Percentiles rank a stretch among this genome's conserved stretches.
These are phyloP conservation scores for Thamnophis sirtalis DNA, from an alignment of 2,113 vertebrate genomes.

Conservation along the genomic window DNA sequence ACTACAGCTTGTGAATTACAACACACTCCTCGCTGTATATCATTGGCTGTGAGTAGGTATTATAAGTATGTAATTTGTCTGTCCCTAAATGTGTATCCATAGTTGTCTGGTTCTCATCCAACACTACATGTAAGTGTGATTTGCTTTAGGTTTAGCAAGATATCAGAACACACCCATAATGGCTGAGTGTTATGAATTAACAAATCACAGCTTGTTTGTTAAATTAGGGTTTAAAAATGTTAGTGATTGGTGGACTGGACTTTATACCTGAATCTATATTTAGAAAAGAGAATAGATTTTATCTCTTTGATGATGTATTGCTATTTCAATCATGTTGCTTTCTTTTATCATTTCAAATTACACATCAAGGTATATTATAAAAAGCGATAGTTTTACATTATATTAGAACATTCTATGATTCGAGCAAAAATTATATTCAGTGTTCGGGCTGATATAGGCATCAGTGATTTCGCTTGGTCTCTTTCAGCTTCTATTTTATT, in stretches of 20 bases:
- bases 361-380: background rate
- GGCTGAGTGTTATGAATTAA: background rate
- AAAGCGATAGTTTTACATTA: background rate
- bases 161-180: background rate
- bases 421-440: background rate
- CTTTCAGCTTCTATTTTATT: conserved; percentile 24
- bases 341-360: conserved; percentile 16
- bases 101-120: background rate
- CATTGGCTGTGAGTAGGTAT: background rate
- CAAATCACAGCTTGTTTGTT: background rate
- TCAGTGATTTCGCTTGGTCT: background rate
- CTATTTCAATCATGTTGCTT: conserved; percentile 11
- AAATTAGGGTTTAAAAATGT: background rate
- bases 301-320: background rate
- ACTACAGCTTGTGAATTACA: conserved; percentile 19
- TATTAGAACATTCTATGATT: background rate
- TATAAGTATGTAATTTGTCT: background rate
- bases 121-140: background rate
- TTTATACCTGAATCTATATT: background rate
- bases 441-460: background rate
- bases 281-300: background rate
- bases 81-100: background rate
- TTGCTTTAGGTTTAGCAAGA: background rate
- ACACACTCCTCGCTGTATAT: conserved; percentile 13
- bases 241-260: background rate